Base-by-base conservation (phyloP, 2,888 invertebrate species). In the Lobophora halterata region DNA sequence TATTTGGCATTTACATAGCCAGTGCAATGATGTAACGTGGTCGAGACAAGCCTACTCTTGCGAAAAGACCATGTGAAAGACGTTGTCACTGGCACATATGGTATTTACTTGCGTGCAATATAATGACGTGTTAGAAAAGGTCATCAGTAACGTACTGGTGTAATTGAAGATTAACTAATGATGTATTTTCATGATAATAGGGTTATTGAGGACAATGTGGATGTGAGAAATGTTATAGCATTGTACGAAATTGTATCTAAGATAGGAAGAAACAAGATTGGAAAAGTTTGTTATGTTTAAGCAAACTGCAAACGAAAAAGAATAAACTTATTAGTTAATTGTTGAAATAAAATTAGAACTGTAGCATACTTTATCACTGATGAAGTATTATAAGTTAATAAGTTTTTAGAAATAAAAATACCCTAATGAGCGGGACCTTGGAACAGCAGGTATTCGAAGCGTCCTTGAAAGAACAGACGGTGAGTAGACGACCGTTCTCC, bases 1-100 rank as follows among this genome's bases (percentile, higher is more conserved):
- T 71, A 73, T 82, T 78, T 83, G 82, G 73, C 83, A 85, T 86
- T 87, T 82, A 62, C 67, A 63, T 60, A 67, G 30, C 13, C 28
- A 35, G 64, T 66, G 44, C 57, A 62, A 68, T 81, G 74, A 77
- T 57, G 70, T 75, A 78, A 79, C 53, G n/a, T 17, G 45, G 55
- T 51, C 57, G 52, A 44, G 18, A 44, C 56, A 47, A 60, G 46
- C 46, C 47, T 27, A 48, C 39, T 38, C 54, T 79, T 77, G 62
- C 72, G 66, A 76, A n/a, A n/a, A n/a, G n/a, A n/a, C n/a, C n/a
- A n/a, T n/a, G n/a, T n/a, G n/a, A n/a, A 79, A 80, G 59, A 52
- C 55, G 63, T 71, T 73, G 76, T 78, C 75, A 73, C 66, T 73
- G 51, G 50, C 57, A 49, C 50, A 46, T 55, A 61, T 71, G 68